Evolutionary conservation across 2,888 invertebrate genomes (phyloP).

Genomic region (Coenonympha arcania): DNA sequence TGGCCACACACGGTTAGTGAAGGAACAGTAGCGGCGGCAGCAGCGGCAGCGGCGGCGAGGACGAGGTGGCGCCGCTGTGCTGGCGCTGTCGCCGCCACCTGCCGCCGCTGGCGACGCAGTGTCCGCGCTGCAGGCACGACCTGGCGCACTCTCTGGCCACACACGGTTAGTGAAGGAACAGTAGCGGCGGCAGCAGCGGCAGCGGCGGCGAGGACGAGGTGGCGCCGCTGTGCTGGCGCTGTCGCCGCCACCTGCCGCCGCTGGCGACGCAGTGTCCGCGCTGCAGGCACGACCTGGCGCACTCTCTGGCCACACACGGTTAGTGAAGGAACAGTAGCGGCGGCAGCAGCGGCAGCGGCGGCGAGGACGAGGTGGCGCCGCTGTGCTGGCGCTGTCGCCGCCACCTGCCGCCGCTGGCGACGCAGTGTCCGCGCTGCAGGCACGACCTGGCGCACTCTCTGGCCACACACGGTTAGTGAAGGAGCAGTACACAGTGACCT

Average conservation of each 20-base stretch:
- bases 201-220: constrained; percentile 87
- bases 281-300: constrained; percentile 90
- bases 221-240: constrained; percentile 95
- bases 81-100: constrained; percentile 95
- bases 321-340: constrained; percentile 74
- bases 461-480: constrained; percentile 87
- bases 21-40: constrained; percentile 77
- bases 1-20: constrained; percentile 89
- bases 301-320: constrained; percentile 97
- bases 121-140: constrained; percentile 90
- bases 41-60: constrained; percentile 78
- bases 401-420: constrained; percentile 82
- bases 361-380: constrained; percentile 93
- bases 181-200: constrained; percentile 78
- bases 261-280: constrained; percentile 85
- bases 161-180: constrained; percentile 81
- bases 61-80: constrained; percentile 94
- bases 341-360: constrained; percentile 64
- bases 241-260: constrained; percentile 89
- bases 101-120: constrained; percentile 82
- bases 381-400: constrained; percentile 98
- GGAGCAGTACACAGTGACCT: too few relatives aligned
- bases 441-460: constrained; percentile 93
- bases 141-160: constrained; percentile 94
- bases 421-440: constrained; percentile 88